phyloP scores from a whole-genome alignment of 2,797 vertebrate genomes.

The Pelochelys cantorii region DNA sequence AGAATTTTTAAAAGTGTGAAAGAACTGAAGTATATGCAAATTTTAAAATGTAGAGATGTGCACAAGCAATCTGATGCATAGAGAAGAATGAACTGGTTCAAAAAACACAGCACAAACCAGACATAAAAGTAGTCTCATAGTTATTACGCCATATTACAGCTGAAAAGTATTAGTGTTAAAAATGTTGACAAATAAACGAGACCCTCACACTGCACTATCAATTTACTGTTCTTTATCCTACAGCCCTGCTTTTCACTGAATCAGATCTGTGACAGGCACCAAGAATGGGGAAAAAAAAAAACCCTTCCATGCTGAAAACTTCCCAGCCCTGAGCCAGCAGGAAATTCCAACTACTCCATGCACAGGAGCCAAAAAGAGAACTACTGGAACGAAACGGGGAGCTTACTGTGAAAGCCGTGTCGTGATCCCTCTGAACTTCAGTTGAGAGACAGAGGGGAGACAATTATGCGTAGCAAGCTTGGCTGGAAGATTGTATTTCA shows the following conservation, averaged over 20 bases:
- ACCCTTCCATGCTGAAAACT: background rate
- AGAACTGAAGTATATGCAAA: background rate
- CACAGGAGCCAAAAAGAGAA: constrained; percentile 29
- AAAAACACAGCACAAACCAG: background rate
- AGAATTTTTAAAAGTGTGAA: background rate
- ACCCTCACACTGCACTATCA: background rate
- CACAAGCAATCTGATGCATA: background rate
- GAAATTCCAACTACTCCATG: constrained; percentile 73
- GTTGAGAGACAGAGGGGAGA: background rate
- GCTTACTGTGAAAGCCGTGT: constrained; percentile 5
- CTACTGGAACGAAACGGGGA: constrained; percentile 52
- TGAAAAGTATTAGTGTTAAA: background rate
- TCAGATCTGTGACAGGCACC: background rate
- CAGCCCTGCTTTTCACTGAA: background rate
- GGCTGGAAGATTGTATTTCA: background rate
- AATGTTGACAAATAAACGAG: constrained; percentile 20
- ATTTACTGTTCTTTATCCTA: background rate
- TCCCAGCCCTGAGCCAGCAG: constrained; percentile 50
- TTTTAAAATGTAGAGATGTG: background rate
- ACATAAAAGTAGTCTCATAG: background rate
- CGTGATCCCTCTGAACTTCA: background rate
- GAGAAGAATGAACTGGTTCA: background rate
- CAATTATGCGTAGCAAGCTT: background rate
- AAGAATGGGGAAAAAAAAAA: background rate
- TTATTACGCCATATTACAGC: background rate